These are phyloP conservation scores for Hydriomena furcata DNA, from an alignment of 2,888 invertebrate genomes.

Conservation along the genomic window DNA sequence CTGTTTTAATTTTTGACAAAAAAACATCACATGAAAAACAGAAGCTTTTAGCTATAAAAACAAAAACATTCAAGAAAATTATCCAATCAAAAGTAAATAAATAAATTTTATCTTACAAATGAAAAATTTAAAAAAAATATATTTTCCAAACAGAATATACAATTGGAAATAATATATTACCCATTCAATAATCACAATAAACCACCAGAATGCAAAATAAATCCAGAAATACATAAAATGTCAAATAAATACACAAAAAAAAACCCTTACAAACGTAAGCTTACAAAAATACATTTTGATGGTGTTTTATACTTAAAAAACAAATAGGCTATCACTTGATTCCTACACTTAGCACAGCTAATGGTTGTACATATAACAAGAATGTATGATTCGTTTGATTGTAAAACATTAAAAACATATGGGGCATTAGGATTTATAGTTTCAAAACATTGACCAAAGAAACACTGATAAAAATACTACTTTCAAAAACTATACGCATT, in stretches of 20 bases:
- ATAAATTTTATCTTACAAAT: neutral
- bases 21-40: conserved; percentile 24
- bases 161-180: conserved; percentile 11
- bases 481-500: conserved; percentile 8
- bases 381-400: neutral
- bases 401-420: conserved; percentile 4
- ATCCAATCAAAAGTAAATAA: conserved; percentile 6
- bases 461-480: neutral
- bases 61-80: neutral
- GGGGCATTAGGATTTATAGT: neutral
- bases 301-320: conserved; percentile 25
- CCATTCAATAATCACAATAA: conserved; percentile 29
- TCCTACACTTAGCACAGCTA: conserved; percentile 32
- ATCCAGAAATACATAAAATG: conserved; percentile 25
- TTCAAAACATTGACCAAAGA: neutral
- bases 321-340: conserved; percentile 31
- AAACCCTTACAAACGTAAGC: conserved; percentile 42
- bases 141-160: conserved; percentile 4
- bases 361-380: conserved; percentile 34
- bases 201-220: conserved; percentile 20
- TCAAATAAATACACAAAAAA: conserved; percentile 38
- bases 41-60: conserved; percentile 10
- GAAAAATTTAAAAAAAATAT: neutral
- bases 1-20: conserved; percentile 32
- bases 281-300: conserved; percentile 51